A percentile compares a stretch with the other conserved stretches of the same genome.
Evolutionary conservation across 2,113 vertebrate species (phyloP).

Genomic region (Dicrurus megarhynchus): DNA sequence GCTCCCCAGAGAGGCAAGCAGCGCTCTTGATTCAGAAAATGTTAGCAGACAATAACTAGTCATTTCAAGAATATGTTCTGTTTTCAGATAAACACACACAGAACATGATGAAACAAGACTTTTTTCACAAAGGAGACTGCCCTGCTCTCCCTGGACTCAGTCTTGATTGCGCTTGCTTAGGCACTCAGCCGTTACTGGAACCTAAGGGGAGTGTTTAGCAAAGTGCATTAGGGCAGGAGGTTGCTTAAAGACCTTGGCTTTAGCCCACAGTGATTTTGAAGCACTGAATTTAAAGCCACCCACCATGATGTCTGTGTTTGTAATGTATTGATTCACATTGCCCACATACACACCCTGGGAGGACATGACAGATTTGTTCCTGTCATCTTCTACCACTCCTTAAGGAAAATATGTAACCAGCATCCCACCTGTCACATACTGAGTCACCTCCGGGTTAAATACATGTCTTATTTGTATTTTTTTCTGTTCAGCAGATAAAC

Average conservation of each 20-base stretch:
- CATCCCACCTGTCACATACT: constrained; percentile 49
- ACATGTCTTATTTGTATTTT: constrained; percentile 26
- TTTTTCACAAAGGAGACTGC: not conserved
- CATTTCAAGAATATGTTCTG: not conserved
- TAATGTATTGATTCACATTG: constrained; percentile 33
- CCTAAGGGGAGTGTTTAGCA: not conserved
- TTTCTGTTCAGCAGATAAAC: constrained; percentile 37
- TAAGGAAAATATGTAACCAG: constrained; percentile 56
- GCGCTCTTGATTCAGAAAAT: not conserved
- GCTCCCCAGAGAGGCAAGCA: not conserved
- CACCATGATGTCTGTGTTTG: not conserved
- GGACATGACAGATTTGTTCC: constrained; percentile 51
- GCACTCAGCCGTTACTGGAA: not conserved
- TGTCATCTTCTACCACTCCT: constrained; percentile 50
- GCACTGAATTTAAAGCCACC: not conserved
- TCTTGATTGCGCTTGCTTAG: not conserved
- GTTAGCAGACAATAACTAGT: not conserved
- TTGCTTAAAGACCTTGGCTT: not conserved
- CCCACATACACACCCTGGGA: constrained; percentile 24
- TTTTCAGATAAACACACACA: not conserved
- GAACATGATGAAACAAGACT: not conserved
- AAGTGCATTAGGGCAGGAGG: not conserved
- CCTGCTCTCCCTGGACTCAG: not conserved
- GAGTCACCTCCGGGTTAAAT: constrained; percentile 52
- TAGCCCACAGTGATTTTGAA: not conserved